These are phyloP conservation scores for Danio tinwini DNA, from an alignment of 2,797 vertebrate species.

Conservation along the genomic window DNA sequence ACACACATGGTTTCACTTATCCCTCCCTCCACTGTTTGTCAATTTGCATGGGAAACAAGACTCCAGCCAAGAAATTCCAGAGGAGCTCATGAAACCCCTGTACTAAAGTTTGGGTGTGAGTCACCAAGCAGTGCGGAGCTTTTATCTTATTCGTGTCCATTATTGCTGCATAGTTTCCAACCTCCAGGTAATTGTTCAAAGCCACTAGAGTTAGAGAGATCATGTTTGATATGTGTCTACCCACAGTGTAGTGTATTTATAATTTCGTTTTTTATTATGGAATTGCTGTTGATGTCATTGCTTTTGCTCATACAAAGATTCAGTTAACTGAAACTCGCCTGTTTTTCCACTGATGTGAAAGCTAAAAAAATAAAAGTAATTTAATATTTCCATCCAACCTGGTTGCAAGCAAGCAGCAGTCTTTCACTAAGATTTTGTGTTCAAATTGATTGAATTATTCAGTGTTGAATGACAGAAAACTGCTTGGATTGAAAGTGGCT, in stretches of 20 bases:
- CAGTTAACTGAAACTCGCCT: not conserved
- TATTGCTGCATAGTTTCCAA: constrained; percentile 56
- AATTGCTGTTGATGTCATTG: not conserved
- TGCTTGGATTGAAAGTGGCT: too few species aligned
- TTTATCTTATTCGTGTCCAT: constrained; percentile 48
- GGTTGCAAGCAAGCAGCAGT: too few species aligned
- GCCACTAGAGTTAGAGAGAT: constrained; percentile 29
- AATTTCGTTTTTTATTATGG: not conserved
- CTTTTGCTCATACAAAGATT: not conserved
- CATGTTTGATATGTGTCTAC: constrained; percentile 3
- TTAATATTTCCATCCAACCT: too few species aligned
- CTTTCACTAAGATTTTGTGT: too few species aligned
- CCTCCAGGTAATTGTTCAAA: constrained; percentile 46
- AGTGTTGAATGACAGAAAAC: too few species aligned
- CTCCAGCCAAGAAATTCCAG: constrained; percentile 54
- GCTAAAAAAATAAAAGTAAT: not conserved
- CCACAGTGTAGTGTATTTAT: not conserved
- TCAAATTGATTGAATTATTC: too few species aligned
- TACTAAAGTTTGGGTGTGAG: constrained; percentile 60
- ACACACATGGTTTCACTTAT: constrained; percentile 80
- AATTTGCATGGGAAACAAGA: constrained; percentile 73
- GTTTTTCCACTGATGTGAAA: not conserved
- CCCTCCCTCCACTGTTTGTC: constrained; percentile 55
- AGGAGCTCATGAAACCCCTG: constrained; percentile 47
- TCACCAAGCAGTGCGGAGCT: constrained; percentile 3